phyloP scores from a whole-genome alignment of 2,888 invertebrate genomes.

The Charanyca ferruginea region DNA sequence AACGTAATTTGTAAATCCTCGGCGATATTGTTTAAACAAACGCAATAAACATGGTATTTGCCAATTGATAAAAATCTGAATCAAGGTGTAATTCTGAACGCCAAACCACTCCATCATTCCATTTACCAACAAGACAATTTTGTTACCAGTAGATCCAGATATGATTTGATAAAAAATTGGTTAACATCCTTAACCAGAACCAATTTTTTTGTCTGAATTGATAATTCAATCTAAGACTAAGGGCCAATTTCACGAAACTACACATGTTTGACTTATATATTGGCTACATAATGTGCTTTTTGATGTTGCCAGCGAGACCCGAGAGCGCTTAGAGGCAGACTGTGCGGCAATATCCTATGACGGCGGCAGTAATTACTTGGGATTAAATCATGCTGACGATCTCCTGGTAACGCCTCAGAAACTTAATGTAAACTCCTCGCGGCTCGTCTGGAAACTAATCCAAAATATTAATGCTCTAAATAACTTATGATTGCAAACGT shows the following conservation, averaged over 20 bases:
- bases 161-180: conserved; percentile 68
- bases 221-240: conserved; percentile 43
- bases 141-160: conserved; percentile 52
- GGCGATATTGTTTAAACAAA: conserved; percentile 66
- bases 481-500: conserved; percentile 73
- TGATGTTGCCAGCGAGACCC: conserved; percentile 63
- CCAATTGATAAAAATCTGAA: conserved; percentile 54
- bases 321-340: conserved; percentile 60
- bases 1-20: conserved; percentile 62
- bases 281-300: too few relatives aligned
- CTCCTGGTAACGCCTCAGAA: conserved; percentile 72
- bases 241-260: too few relatives aligned
- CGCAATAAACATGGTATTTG: conserved; percentile 57
- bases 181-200: too few relatives aligned
- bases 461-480: conserved; percentile 71
- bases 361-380: conserved; percentile 81
- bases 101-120: conserved; percentile 46
- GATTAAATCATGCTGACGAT: conserved; percentile 80
- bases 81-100: conserved; percentile 39
- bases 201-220: conserved; percentile 72
- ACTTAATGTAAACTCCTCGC: conserved; percentile 72
- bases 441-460: conserved; percentile 68
- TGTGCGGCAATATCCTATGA: conserved; percentile 69
- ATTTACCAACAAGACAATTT: conserved; percentile 56
- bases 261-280: too few relatives aligned